Base-by-base conservation (phyloP, 92 coral and sea anemone genomes). In the Phenganax stokvisi region DNA sequence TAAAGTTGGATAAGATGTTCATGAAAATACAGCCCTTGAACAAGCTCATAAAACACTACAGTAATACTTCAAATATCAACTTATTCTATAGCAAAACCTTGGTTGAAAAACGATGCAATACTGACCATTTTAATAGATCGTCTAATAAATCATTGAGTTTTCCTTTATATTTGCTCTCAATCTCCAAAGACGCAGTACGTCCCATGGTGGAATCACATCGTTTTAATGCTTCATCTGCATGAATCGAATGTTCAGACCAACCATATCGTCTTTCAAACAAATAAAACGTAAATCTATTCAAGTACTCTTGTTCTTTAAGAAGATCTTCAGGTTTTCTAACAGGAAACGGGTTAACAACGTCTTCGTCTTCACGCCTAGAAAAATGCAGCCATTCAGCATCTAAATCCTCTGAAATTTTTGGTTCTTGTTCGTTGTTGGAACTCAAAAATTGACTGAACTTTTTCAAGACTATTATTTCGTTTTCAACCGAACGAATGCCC, bases 231-330 rank as follows among this genome's bases (percentile, higher is more conserved):
- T 88, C 63, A 71, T 85, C 87, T 16, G 85, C 80, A 70, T 73
- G 85, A 83, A 85, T 92, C 17, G 82, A 74, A 80, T 81, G 86
- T 58, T 94, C 97, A 6, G 98, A 92, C 92, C 98, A 89, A 16
- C 98, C 98, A 73, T 88, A 94, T 37, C 98, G 90, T 28, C 98
- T 89, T 73, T 94, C 98, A 84, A 92, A 92, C 53, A 92, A 85
- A 84, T 94, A 94, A 62, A 92, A 92, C 15, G 98, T 94, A 51
- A 94, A 94, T 55, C 79, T 83, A 62, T 92, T 87, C 4, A 94
- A 84, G 20, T 91, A 85, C 31, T 86, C 85, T 71, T 94, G 97
- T 15, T 57, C 58, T 62, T 44, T 83, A 53, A 88, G 80, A 64
- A 88, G 79, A 51, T 79, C 79, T 77, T 88, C 91, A 16, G 97